phyloP scores from a whole-genome alignment of 2,888 invertebrate genomes.

The Spicauda simplicius region DNA sequence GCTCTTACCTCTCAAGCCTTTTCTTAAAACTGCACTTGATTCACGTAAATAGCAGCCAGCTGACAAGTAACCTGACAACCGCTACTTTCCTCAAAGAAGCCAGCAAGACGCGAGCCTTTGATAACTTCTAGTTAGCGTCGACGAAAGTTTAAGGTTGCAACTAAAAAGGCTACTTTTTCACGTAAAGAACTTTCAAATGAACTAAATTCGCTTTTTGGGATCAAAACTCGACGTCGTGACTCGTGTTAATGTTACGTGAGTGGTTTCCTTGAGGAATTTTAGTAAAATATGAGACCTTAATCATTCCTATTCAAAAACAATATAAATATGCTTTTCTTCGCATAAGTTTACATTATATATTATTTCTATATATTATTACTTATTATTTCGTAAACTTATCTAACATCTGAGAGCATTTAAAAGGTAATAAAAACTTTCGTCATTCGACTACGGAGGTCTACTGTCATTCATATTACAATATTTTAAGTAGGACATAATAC shows the following conservation, averaged over 20 bases:
- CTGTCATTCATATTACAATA: too few species aligned
- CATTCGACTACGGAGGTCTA: too few species aligned
- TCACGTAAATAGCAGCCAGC: constrained; percentile 13
- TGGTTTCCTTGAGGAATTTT: too few species aligned
- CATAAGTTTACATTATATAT: too few species aligned
- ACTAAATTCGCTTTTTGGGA: constrained; percentile 29
- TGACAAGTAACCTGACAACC: constrained; percentile 25
- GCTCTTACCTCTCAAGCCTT: background rate
- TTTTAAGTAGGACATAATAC: too few species aligned
- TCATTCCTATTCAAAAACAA: too few species aligned
- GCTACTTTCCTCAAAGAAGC: constrained; percentile 34
- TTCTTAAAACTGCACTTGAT: constrained; percentile 23
- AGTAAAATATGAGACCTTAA: too few species aligned
- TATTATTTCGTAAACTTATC: too few species aligned
- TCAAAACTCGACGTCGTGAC: constrained; percentile 14
- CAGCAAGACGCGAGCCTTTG: constrained; percentile 32
- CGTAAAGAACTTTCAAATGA: constrained; percentile 34
- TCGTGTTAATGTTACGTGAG: background rate
- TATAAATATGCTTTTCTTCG: too few species aligned
- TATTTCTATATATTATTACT: too few species aligned
- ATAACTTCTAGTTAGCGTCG: constrained; percentile 37
- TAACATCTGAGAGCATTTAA: too few species aligned
- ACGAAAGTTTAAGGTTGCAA: constrained; percentile 34
- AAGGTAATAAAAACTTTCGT: too few species aligned
- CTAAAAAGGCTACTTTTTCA: constrained; percentile 37